A percentile compares a stretch with the other conserved stretches of the same genome.
These are phyloP conservation scores for Tipula vernalis DNA, from an alignment of 2,888 invertebrate genomes.

Conservation along the genomic window DNA sequence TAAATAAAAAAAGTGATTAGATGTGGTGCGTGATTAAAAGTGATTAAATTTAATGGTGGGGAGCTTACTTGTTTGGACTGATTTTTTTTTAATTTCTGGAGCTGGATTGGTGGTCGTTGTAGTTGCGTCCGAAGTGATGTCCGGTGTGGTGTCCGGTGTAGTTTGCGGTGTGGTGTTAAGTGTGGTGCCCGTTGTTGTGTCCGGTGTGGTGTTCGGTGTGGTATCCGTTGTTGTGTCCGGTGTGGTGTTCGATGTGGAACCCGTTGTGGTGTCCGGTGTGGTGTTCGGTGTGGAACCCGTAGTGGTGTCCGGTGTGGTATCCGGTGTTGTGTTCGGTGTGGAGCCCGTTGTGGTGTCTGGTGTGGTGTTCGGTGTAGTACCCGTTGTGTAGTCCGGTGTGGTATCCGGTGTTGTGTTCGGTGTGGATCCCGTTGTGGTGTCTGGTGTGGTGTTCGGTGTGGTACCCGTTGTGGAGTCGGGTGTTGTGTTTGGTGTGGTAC, in stretches of 20 bases:
- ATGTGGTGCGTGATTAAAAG: background rate
- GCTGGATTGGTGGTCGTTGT: background rate
- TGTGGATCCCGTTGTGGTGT: too few species aligned
- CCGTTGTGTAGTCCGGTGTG: too few species aligned
- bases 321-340: background rate
- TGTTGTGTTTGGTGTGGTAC: background rate
- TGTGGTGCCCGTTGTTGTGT: background rate
- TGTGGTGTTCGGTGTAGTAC: background rate
- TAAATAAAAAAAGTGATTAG: too few species aligned
- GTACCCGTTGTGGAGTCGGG: background rate
- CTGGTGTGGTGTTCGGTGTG: background rate
- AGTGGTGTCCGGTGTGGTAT: background rate
- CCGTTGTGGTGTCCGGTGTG: background rate
- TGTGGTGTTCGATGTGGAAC: background rate
- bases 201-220: background rate
- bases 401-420: background rate
- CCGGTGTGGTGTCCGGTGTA: background rate
- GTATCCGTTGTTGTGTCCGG: background rate
- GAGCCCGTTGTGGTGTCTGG: background rate
- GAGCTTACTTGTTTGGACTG: background rate
- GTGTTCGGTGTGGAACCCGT: background rate
- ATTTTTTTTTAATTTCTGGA: background rate
- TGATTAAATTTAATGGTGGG: background rate
- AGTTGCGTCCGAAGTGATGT: background rate
- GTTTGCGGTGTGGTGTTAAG: background rate